phyloP scores from a whole-genome alignment of 2,888 invertebrate genomes.

The Yponomeuta malinellus region DNA sequence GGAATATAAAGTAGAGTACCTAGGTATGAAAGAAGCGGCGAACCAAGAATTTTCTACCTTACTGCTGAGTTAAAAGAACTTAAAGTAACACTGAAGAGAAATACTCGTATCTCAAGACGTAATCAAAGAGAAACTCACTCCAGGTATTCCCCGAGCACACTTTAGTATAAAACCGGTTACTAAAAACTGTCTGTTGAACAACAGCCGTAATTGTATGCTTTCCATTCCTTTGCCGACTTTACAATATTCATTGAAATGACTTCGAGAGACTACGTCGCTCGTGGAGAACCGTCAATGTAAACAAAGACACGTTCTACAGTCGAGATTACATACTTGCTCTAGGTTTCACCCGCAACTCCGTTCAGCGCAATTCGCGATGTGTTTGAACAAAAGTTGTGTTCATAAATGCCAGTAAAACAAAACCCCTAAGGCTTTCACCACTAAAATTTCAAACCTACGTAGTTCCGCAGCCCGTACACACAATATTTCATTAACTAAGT shows the following conservation, averaged over 20 bases:
- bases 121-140: neutral
- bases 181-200: neutral
- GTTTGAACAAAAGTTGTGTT: no score
- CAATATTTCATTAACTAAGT: no score
- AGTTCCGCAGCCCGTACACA: no score
- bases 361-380: no score
- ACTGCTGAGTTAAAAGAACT: neutral
- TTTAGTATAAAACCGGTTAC: neutral
- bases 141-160: neutral
- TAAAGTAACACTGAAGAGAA: neutral
- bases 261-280: no score
- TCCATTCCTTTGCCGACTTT: neutral
- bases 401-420: no score
- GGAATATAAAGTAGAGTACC: neutral
- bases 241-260: neutral
- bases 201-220: neutral
- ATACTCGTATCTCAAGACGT: neutral
- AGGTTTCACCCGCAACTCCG: neutral
- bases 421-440: no score
- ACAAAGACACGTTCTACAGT: neutral
- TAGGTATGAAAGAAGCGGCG: neutral
- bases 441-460: no score
- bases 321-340: neutral
- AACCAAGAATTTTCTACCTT: neutral
- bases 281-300: neutral